A percentile compares a stretch with the other conserved stretches of the same genome.
These are phyloP conservation scores for Heliothis subflexa DNA, from an alignment of 1,140 invertebrate species.

Conservation along the genomic window DNA sequence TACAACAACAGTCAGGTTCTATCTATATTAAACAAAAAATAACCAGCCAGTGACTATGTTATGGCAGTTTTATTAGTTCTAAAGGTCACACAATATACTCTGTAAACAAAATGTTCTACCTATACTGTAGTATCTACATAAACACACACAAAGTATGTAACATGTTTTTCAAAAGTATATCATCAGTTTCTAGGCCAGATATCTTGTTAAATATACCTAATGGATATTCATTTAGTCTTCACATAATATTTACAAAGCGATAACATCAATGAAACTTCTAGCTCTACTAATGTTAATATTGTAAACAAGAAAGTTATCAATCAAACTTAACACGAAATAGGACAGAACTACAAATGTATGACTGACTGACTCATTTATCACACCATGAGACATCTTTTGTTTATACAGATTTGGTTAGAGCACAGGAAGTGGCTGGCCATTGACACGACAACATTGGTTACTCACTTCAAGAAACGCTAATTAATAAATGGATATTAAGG, in stretches of 20 bases:
- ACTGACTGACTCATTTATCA: conserved; percentile 42
- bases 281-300: conserved; percentile 17
- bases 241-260: conserved; percentile 26
- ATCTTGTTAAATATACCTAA: not conserved
- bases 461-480: conserved; percentile 31
- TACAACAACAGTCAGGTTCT: not conserved
- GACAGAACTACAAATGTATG: not conserved
- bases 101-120: not conserved
- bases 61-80: not conserved
- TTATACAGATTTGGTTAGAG: conserved; percentile 58
- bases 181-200: not conserved
- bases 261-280: conserved; percentile 7
- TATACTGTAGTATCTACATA: not conserved
- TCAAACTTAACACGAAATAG: not conserved
- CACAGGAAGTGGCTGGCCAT: conserved; percentile 41
- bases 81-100: not conserved
- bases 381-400: conserved; percentile 59
- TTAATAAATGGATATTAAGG: conserved; percentile 41
- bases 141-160: too few relatives aligned
- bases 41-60: not conserved
- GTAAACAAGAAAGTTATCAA: conserved; percentile 24
- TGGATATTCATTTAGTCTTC: conserved; percentile 6
- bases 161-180: too few relatives aligned
- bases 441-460: conserved; percentile 30
- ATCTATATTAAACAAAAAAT: not conserved